Evolutionary conservation across 2,113 vertebrate species (phyloP).

Genomic region (Columba janthina): DNA sequence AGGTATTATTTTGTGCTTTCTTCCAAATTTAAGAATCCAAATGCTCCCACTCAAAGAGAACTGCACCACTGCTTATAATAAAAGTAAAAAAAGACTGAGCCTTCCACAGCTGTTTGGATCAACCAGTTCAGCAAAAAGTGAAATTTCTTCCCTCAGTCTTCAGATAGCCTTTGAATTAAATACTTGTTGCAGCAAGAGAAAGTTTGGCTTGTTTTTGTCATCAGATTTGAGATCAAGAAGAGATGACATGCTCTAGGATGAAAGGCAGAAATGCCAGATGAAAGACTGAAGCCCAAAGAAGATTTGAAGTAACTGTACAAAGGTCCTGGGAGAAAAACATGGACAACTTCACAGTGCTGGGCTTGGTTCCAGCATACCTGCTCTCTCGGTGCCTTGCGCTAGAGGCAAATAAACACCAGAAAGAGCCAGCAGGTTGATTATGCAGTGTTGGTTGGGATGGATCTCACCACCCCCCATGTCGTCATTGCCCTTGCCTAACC

Average conservation of each 20-base stretch:
- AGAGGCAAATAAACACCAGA: neutral
- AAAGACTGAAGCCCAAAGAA: neutral
- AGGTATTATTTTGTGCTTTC: neutral
- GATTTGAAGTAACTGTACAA: neutral
- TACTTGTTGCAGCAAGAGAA: neutral
- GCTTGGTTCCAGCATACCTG: neutral
- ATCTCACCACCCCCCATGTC: neutral
- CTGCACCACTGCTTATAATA: neutral
- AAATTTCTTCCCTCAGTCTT: neutral
- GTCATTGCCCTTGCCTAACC: neutral
- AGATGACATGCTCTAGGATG: neutral
- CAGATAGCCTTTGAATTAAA: conserved; percentile 27
- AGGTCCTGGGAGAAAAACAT: neutral
- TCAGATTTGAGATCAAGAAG: conserved; percentile 13
- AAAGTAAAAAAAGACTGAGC: neutral
- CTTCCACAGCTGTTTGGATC: neutral
- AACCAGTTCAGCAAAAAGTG: neutral
- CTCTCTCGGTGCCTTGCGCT: neutral
- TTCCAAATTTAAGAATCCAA: neutral
- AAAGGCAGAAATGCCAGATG: neutral
- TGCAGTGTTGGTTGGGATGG: neutral
- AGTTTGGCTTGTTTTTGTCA: neutral
- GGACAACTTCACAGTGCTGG: neutral
- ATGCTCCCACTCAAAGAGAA: neutral
- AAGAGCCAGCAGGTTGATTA: neutral